Conservation (phyloP, 2,888 invertebrate genomes). For the Hemicrepidius hirtus region DNA sequence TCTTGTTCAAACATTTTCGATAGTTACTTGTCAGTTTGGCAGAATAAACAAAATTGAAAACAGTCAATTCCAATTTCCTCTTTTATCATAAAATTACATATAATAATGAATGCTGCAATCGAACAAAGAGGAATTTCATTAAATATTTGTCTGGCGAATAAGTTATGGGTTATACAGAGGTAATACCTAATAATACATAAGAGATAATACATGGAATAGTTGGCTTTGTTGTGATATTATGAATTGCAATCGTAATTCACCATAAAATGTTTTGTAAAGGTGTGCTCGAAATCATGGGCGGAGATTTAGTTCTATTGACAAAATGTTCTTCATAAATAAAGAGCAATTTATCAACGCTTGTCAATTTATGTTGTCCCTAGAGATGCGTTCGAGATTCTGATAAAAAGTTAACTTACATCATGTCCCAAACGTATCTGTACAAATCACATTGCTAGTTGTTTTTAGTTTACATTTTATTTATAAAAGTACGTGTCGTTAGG, state of each 20-base stretch:
- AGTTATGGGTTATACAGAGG: slow-evolving; percentile 28
- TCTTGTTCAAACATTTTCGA: too few species aligned
- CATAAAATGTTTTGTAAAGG: slow-evolving; percentile 51
- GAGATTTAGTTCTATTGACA: slow-evolving; percentile 50
- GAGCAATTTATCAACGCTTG: slow-evolving; percentile 52
- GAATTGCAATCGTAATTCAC: slow-evolving; percentile 48
- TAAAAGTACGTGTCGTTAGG: too few species aligned
- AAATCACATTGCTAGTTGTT: background rate
- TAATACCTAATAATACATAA: slow-evolving; percentile 31
- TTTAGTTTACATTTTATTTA: too few species aligned
- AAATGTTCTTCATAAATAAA: slow-evolving; percentile 51
- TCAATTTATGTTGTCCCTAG: slow-evolving; percentile 40
- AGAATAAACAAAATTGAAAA: too few species aligned
- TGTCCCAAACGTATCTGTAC: background rate
- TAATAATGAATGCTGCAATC: background rate
- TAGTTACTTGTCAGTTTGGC: too few species aligned
- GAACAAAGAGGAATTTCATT: slow-evolving; percentile 35
- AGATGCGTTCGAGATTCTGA: slow-evolving; percentile 37
- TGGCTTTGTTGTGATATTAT: slow-evolving; percentile 50
- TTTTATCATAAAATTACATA: too few species aligned
- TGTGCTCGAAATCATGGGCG: slow-evolving; percentile 49
- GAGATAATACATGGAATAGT: slow-evolving; percentile 48
- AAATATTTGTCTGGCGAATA: slow-evolving; percentile 38
- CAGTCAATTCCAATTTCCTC: too few species aligned
- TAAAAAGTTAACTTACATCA: background rate